Percentiles rank a stretch among this genome's conserved stretches.
These are phyloP conservation scores for Garrulus glandarius DNA, from an alignment of 2,797 vertebrate species.

Conservation along the genomic window DNA sequence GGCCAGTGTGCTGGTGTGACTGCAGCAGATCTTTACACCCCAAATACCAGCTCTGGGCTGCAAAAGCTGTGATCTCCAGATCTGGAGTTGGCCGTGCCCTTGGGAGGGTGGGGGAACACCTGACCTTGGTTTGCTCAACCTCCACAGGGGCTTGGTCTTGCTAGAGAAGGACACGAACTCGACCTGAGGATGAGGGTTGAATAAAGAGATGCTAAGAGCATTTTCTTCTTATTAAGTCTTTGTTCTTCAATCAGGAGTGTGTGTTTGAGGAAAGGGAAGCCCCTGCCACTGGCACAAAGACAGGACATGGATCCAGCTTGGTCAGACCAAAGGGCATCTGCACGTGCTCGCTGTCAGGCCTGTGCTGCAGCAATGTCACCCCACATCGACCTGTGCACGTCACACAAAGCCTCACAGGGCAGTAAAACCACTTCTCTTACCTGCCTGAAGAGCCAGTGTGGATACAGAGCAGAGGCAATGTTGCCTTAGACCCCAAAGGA, in stretches of 20 bases:
- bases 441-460: background rate
- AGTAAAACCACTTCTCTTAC: background rate
- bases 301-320: accelerated
- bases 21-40: background rate
- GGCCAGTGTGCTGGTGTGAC: background rate
- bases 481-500: background rate
- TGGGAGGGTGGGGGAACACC: background rate
- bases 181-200: background rate
- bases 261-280: background rate
- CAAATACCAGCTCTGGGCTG: background rate
- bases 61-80: background rate
- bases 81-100: background rate
- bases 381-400: accelerated
- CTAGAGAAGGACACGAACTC: background rate
- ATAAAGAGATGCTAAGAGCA: conserved; percentile 42
- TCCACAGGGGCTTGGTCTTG: background rate
- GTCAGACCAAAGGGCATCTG: background rate
- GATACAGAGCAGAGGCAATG: background rate
- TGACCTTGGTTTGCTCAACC: background rate
- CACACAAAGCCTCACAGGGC: background rate
- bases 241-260: background rate
- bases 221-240: background rate
- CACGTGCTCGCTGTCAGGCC: accelerated
- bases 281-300: background rate
- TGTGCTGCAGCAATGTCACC: background rate